Base-by-base conservation (phyloP, 2,888 invertebrate species). In the Morpho helenor region DNA sequence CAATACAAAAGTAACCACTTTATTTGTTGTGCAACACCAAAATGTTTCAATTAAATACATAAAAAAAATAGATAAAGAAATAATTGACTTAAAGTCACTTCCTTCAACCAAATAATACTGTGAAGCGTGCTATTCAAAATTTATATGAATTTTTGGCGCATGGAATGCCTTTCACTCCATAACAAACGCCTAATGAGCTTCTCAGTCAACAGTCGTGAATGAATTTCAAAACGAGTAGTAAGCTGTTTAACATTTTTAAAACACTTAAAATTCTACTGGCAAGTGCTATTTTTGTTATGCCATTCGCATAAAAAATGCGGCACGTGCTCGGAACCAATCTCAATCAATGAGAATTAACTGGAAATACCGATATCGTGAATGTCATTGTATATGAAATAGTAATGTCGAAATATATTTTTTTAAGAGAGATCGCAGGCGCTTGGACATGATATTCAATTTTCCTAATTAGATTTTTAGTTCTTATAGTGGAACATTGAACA, bases 391-490 rank as follows among this genome's bases (percentile, higher is more conserved):
- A 55, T 53, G 59, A 62, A 62, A 49, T 9, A 48, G 31, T 52
- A 49, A 61, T 59, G 55, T 49, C 53, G 48, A 56, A 44, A 56
- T 47, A 54, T 47, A 54, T 48, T 42, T 54, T 48, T 47, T 54
- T 31, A 54, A 48, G 40, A 42, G 31, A 10, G n/a, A 46, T 42
- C 16, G 47, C 40, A 40, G 43, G 49, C 54, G 47, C 56, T 57
- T 57, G 60, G 51, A 42, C 56, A 59, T 69, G 66, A 73, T 73
- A 70, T 68, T 73, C 68, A 57, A 69, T 69, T 69, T 68, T 70
- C 64, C 68, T 77, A 73, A 79, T 79, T 77, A 69, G 71, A 67
- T 64, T 61, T 66, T 68, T 66, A 63, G 63, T 67, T 66, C 68
- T 62, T 66, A 59, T 60, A 65, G 64, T 62, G 54, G 61, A 63